phyloP scores from a whole-genome alignment of 2,113 vertebrate genomes.

The Phycodurus eques region DNA sequence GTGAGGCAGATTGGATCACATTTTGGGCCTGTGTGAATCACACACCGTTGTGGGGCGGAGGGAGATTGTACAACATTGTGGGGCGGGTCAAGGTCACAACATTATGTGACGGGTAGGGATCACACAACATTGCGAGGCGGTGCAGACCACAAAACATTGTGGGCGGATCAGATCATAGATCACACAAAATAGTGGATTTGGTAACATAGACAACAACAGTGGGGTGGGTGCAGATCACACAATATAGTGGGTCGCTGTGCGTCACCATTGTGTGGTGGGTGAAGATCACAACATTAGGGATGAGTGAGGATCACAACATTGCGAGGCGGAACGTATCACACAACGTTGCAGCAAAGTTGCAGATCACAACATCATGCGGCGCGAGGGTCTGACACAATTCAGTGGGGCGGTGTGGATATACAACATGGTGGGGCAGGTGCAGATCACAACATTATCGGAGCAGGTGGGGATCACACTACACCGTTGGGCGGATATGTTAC shows the following conservation, averaged over 20 bases:
- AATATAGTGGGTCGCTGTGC: background rate
- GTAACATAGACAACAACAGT: background rate
- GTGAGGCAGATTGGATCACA: no score
- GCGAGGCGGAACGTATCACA: background rate
- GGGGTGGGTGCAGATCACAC: background rate
- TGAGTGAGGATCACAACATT: background rate
- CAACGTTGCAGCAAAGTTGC: background rate
- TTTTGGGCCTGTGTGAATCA: no score
- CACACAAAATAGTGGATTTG: no score
- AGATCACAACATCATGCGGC: background rate
- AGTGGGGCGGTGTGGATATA: background rate
- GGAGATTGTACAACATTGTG: no score
- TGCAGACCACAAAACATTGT: background rate
- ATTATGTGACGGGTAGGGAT: no score
- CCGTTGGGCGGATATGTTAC: conserved; percentile 66
- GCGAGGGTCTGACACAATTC: rapidly evolving
- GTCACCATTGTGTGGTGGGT: no score
- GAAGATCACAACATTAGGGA: background rate
- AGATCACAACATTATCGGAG: background rate
- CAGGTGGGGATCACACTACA: background rate
- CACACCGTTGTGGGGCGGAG: no score
- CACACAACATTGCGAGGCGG: background rate
- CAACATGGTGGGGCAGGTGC: background rate
- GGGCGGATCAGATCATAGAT: no score
- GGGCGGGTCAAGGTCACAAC: no score